Percentiles rank a stretch among this genome's conserved stretches.
Conservation (phyloP, 2,797 vertebrate species). For the Craterocephalus amniculus region DNA sequence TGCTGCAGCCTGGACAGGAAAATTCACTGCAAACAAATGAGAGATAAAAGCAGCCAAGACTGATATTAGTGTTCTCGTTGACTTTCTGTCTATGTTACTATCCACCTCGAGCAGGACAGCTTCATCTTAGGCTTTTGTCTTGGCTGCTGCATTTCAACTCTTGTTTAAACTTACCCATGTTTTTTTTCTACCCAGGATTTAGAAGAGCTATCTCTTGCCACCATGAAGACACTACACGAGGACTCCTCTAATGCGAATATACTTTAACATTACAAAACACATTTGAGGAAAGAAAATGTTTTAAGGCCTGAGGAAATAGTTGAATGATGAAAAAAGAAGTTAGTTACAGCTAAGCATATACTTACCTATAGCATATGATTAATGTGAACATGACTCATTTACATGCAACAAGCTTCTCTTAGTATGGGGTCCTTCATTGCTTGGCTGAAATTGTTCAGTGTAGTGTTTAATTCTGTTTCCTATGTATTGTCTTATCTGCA, state of each 20-base stretch:
- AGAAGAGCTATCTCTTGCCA: conserved; percentile 61
- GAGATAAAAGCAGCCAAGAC: conserved; percentile 74
- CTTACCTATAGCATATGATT: too few relatives aligned
- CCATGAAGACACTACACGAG: conserved; percentile 58
- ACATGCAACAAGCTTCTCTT: too few relatives aligned
- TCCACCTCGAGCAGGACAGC: conserved; percentile 44
- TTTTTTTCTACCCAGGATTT: conserved; percentile 75
- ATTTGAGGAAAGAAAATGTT: background rate
- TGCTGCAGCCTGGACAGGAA: background rate
- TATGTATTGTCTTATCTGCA: too few relatives aligned
- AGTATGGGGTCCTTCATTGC: too few relatives aligned
- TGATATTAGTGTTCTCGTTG: conserved; percentile 65
- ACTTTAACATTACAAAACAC: conserved; percentile 16
- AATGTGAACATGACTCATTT: too few relatives aligned
- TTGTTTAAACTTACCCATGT: conserved; percentile 74
- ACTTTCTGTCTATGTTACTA: conserved; percentile 71
- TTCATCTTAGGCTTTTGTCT: conserved; percentile 46
- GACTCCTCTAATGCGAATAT: conserved; percentile 41
- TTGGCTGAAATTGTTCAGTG: too few relatives aligned
- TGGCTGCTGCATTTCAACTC: conserved; percentile 71
- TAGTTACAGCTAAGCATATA: too few relatives aligned
- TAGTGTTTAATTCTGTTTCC: too few relatives aligned
- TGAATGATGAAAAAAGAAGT: too few relatives aligned
- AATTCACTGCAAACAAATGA: conserved; percentile 46
- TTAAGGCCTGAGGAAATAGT: too few relatives aligned